Evolutionary conservation across 1,140 invertebrate species (phyloP), one percentile per base, ranked within the genome.

Genomic region (Penaeus japonicus): DNA sequence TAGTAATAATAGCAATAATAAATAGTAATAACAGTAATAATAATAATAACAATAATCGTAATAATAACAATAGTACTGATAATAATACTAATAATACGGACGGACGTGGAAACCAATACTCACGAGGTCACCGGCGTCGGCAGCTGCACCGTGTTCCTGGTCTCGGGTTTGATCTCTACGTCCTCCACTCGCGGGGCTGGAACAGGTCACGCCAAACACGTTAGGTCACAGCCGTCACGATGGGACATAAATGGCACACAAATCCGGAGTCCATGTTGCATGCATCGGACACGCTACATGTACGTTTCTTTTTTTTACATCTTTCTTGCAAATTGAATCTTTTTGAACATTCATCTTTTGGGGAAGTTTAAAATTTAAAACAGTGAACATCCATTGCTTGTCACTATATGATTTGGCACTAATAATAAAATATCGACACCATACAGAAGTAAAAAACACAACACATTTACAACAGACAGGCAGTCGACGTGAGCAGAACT

Each of bases 71-170:
- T 65, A 27, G 12, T 12, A 65, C 22, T 12, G 12, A 4, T 65
- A 65, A 65, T 12, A 65, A 65, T 65, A 65, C 2, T 12, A 27
- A 70, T 17, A 65, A 65, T 65, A 65, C 15, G 15, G 57, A 59
- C n/a, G n/a, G n/a, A 12, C 2, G 10, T 27, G 20, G 55, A 39
- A 27, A 27, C 55, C 30, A 35, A 73, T 87, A 93, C 93, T 94
- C 92, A 94, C 94, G 93, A 93, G 90, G 93, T 93, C 62, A 94
- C 94, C 65, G 94, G 93, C 91, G 94, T 93, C 85, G 94, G 94
- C 91, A 94, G 93, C 89, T 94, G 94, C 92, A 94, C 93, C 92
- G 94, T 93, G 92, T 94, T 95, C 53, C 86, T 85, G 54, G 89
- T 70, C 81, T 89, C 89, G 54, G 78, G 80, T 53, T 91, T 90